Evolutionary conservation across 2,888 invertebrate genomes (phyloP).

Genomic region (Caenorhabditis macrosperma): DNA sequence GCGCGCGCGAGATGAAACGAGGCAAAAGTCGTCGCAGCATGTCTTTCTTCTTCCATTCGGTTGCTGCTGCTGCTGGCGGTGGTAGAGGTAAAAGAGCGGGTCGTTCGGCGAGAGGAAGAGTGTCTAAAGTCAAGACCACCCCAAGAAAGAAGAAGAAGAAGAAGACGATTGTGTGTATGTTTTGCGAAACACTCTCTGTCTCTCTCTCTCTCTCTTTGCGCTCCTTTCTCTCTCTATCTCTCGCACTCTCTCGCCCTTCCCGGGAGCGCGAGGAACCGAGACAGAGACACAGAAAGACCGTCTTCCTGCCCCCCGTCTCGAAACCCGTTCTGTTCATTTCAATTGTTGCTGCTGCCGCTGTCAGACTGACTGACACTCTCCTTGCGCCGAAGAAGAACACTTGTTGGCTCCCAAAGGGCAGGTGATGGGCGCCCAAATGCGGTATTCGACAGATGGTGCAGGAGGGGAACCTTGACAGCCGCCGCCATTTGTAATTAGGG

Average conservation of each 20-base stretch:
- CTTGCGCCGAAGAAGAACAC: not conserved
- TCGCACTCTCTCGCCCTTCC: too few relatives aligned
- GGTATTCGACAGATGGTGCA: not conserved
- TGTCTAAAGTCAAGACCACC: conserved; percentile 52
- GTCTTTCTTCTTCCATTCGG: conserved; percentile 9
- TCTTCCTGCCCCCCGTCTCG: conserved; percentile 33
- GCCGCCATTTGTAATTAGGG: conserved; percentile 8
- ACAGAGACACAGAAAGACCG: conserved; percentile 30
- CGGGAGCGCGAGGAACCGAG: conserved; percentile 48
- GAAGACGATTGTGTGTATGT: conserved; percentile 52
- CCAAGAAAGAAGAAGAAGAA: conserved; percentile 41
- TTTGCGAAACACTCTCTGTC: conserved; percentile 51
- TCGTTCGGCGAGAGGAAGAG: conserved; percentile 32
- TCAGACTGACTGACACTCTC: conserved; percentile 21
- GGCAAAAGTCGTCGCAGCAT: conserved; percentile 18
- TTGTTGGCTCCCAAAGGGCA: conserved; percentile 9
- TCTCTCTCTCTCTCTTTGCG: conserved; percentile 28
- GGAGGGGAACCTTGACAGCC: conserved; percentile 22
- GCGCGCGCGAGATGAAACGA: conserved; percentile 19
- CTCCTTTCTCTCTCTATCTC: conserved; percentile 10
- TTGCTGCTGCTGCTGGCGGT: conserved; percentile 21
- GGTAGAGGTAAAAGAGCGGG: conserved; percentile 41
- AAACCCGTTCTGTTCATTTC: conserved; percentile 55
- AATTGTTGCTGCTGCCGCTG: conserved; percentile 24
- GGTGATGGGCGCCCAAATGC: conserved; percentile 42